Percentiles rank a stretch among this genome's conserved stretches.
Conservation (phyloP, 92 coral and sea anemone species). For the Micromussa lordhowensis region DNA sequence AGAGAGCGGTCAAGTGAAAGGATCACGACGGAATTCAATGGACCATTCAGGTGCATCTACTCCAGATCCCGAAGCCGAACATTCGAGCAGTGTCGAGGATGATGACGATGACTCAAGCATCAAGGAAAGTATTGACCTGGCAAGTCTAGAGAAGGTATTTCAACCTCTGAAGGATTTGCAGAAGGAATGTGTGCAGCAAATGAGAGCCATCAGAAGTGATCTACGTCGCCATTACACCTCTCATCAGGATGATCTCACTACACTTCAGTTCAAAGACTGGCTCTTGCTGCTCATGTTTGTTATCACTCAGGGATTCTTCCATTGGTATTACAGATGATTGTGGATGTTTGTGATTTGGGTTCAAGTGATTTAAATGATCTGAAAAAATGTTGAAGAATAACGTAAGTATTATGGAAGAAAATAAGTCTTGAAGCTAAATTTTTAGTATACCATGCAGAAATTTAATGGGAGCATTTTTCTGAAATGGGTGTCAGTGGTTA, state of each 20-base stretch:
- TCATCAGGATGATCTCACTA: constrained; percentile 88
- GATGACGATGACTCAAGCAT: constrained; percentile 86
- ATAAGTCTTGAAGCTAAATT: neutral
- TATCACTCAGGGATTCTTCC: constrained; percentile 84
- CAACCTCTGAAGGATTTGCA: constrained; percentile 93
- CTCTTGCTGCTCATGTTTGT: constrained; percentile 74
- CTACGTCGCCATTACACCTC: constrained; percentile 88
- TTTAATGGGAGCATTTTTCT: neutral
- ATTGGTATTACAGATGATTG: constrained; percentile 78
- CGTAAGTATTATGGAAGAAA: too few relatives aligned
- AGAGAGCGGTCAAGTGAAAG: constrained; percentile 66
- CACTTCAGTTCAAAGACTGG: constrained; percentile 95
- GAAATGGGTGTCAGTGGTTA: neutral
- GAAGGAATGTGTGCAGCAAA: constrained; percentile 90
- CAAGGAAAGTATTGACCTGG: constrained; percentile 71
- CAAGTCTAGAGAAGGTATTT: constrained; percentile 80
- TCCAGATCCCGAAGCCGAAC: constrained; percentile 89
- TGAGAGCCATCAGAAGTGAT: constrained; percentile 94
- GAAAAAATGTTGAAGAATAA: too few relatives aligned
- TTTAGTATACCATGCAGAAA: neutral
- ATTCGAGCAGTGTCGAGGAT: constrained; percentile 87
- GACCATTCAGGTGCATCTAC: constrained; percentile 89
- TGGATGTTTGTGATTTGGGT: neutral
- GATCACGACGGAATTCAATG: constrained; percentile 81
- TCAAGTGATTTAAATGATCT: neutral